phyloP scores from a whole-genome alignment of 2,888 invertebrate species.

The Neoaliturus tenellus region DNA sequence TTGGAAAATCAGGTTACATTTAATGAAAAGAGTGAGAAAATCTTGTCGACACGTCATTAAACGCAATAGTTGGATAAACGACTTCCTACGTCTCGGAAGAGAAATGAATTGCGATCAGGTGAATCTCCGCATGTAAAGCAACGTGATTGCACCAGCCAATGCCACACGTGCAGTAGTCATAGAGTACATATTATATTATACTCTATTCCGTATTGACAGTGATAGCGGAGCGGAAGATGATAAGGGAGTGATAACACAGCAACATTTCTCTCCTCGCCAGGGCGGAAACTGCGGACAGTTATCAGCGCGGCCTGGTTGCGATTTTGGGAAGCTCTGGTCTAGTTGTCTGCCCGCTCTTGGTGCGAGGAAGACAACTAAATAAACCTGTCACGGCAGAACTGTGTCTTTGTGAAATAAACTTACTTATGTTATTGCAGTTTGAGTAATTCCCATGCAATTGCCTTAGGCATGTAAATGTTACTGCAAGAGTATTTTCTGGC shows the following conservation, averaged over 20 bases:
- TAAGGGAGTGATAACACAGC: constrained; percentile 17
- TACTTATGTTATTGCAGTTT: no score
- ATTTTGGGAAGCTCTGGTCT: not conserved
- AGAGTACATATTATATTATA: not conserved
- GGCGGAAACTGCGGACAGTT: not conserved
- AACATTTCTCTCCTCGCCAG: not conserved
- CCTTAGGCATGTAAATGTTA: no score
- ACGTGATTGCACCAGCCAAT: not conserved
- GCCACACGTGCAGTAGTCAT: not conserved
- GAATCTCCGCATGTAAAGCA: not conserved
- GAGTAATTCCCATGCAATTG: no score
- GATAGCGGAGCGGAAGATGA: constrained; percentile 33
- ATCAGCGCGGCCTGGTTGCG: not conserved
- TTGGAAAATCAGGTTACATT: no score
- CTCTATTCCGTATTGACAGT: constrained; percentile 5
- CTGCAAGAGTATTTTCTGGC: no score
- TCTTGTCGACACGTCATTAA: no score
- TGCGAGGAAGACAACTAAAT: no score
- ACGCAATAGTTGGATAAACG: no score
- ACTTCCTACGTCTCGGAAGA: not conserved
- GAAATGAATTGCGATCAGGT: not conserved
- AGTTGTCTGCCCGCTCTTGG: no score
- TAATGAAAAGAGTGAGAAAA: no score
- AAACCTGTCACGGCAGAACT: no score
- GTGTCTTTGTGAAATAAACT: no score